Conservation (phyloP, 2,888 invertebrate genomes). For the Omphaloscelis lunosa region DNA sequence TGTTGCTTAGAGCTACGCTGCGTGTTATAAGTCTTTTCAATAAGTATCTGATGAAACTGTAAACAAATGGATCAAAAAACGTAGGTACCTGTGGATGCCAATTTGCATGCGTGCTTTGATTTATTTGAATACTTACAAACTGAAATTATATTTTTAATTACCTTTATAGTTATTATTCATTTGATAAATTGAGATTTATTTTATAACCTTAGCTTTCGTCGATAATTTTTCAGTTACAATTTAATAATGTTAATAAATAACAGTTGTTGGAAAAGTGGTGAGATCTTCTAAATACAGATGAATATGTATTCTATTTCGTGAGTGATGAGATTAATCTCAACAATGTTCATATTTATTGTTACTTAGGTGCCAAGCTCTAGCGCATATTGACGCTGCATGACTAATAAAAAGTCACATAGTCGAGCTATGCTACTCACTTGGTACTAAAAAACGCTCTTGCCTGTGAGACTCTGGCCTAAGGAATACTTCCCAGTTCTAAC, state of each 20-base stretch:
- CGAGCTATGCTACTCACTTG: neutral
- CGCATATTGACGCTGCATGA: neutral
- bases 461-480: neutral
- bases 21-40: neutral
- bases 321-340: neutral
- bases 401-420: neutral
- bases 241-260: too few relatives aligned
- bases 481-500: slow-evolving; percentile 24
- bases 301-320: neutral
- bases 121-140: too few relatives aligned
- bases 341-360: neutral
- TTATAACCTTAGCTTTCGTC: neutral
- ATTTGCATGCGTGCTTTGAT: neutral
- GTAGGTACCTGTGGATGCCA: too few relatives aligned
- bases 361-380: neutral
- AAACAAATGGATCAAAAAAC: neutral
- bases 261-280: too few relatives aligned
- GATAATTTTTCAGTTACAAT: neutral
- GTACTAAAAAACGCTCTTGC: neutral
- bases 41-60: neutral
- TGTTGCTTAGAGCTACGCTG: neutral
- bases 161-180: neutral
- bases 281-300: neutral
- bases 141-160: neutral
- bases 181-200: neutral